Evolutionary conservation across 2,888 invertebrate genomes (phyloP).

Genomic region (Idaea dimidiata): DNA sequence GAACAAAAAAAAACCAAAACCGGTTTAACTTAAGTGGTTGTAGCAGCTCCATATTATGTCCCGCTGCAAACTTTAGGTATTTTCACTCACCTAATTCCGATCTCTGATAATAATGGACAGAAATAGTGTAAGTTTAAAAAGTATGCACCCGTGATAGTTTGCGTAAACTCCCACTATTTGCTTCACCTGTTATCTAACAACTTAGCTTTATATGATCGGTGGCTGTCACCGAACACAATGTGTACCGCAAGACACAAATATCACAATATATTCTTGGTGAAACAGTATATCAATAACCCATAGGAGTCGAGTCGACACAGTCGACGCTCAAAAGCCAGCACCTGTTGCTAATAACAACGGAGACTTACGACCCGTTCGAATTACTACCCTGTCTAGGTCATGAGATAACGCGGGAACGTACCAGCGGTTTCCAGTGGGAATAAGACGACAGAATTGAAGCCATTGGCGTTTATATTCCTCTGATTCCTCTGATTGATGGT

Average conservation of each 20-base stretch:
- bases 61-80: no score
- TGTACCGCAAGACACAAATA: not conserved
- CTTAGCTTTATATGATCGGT: not conserved
- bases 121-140: no score
- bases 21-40: no score
- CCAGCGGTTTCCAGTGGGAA: not conserved
- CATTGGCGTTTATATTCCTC: no score
- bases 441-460: no score
- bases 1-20: no score
- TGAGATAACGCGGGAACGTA: constrained; percentile 8
- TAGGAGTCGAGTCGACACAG: constrained; percentile 4
- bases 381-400: not conserved
- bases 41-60: no score
- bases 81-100: no score
- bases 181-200: not conserved
- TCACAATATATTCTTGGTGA: not conserved
- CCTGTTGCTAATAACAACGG: constrained; percentile 32
- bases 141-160: no score
- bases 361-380: constrained; percentile 14
- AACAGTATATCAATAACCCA: not conserved
- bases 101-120: no score
- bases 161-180: no score
- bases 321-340: constrained; percentile 19
- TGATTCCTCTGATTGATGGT: no score
- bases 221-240: not conserved